phyloP scores from a whole-genome alignment of 2,113 vertebrate species.

The Cranoglanis bouderius region DNA sequence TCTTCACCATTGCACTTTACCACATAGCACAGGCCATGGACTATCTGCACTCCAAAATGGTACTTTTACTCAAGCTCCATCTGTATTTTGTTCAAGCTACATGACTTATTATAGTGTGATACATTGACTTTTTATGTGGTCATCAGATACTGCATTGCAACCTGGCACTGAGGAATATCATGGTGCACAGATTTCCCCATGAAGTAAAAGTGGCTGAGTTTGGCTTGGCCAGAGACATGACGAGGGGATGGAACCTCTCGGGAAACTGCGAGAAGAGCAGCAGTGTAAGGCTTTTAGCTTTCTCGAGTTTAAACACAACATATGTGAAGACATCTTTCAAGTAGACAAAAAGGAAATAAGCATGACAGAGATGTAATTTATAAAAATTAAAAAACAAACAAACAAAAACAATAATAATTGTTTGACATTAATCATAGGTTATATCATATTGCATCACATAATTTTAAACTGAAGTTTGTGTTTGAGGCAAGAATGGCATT shows the following conservation, averaged over 20 bases:
- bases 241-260: slow-evolving; percentile 49
- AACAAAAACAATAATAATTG: background rate
- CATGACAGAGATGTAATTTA: background rate
- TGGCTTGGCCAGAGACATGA: slow-evolving; percentile 66
- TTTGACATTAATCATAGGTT: background rate
- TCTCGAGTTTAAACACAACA: background rate
- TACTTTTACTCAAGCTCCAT: background rate
- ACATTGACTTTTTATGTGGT: slow-evolving; percentile 6
- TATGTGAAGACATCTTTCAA: background rate
- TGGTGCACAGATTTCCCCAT: slow-evolving; percentile 71
- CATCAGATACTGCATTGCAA: slow-evolving; percentile 71
- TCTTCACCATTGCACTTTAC: slow-evolving; percentile 54
- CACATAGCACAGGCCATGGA: slow-evolving; percentile 60
- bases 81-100: background rate
- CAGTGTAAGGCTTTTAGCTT: slow-evolving; percentile 46
- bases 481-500: background rate
- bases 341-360: background rate
- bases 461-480: background rate
- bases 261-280: slow-evolving; percentile 59
- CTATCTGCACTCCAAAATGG: slow-evolving; percentile 51
- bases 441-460: background rate
- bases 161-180: slow-evolving; percentile 70
- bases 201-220: slow-evolving; percentile 73
- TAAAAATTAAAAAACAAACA: too few relatives aligned
- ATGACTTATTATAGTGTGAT: background rate